Conservation (phyloP, 2,888 invertebrate genomes). For the Mesodorylaimus sp. region DNA sequence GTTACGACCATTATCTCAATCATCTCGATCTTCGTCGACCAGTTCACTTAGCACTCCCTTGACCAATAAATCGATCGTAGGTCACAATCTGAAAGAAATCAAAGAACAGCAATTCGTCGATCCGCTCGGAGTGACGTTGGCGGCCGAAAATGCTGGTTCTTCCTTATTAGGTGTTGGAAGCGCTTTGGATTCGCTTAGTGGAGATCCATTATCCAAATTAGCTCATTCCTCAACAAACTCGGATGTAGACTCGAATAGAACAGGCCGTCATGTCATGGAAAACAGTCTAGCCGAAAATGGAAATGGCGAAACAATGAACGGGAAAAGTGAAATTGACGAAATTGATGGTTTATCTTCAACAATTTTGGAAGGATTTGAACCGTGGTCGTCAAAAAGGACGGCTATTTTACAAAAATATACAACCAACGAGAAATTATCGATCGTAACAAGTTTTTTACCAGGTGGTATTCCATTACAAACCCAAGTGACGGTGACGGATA, state of each 20-base stretch:
- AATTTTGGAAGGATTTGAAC: slow-evolving; percentile 40
- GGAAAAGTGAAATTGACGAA: too few species aligned
- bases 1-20: background rate
- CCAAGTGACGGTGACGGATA: slow-evolving; percentile 15
- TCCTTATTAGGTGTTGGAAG: too few species aligned
- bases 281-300: too few species aligned
- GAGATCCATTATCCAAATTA: too few species aligned
- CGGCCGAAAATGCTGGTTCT: too few species aligned
- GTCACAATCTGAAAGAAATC: background rate
- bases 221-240: too few species aligned
- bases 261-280: too few species aligned
- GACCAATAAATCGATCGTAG: too few species aligned
- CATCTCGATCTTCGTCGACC: background rate
- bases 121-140: background rate
- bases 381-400: slow-evolving; percentile 56
- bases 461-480: slow-evolving; percentile 40
- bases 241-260: too few species aligned
- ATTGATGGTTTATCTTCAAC: too few species aligned
- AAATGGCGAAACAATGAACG: too few species aligned
- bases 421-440: slow-evolving; percentile 75
- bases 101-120: background rate
- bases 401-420: slow-evolving; percentile 73
- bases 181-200: too few species aligned
- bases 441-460: slow-evolving; percentile 65
- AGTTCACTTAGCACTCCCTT: background rate